phyloP scores from a whole-genome alignment of 2,888 invertebrate genomes.

The Nasonovia ribisnigri region DNA sequence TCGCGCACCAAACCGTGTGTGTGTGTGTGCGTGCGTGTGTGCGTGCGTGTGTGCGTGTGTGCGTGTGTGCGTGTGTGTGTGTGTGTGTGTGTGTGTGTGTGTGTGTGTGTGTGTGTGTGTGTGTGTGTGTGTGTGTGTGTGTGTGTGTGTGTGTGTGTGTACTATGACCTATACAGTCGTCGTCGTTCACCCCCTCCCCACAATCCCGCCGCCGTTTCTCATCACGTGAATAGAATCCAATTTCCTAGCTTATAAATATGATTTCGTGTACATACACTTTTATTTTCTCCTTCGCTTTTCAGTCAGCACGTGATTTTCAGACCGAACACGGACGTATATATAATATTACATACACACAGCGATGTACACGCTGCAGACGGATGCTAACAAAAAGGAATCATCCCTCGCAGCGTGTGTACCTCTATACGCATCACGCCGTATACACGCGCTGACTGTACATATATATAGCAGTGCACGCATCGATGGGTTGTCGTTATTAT shows the following conservation, averaged over 20 bases:
- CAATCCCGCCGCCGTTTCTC: neutral
- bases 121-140: neutral
- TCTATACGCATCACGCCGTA: neutral
- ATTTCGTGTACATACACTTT: conserved; percentile 15
- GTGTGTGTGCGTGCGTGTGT: neutral
- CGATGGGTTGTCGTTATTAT: neutral
- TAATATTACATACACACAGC: neutral
- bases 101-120: neutral
- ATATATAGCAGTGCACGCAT: neutral
- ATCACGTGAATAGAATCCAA: conserved; percentile 59
- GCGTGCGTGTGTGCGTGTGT: neutral
- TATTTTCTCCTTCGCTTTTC: conserved; percentile 25
- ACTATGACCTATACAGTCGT: neutral
- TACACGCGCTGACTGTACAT: neutral
- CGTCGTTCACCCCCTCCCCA: neutral
- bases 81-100: neutral
- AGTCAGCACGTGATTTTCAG: conserved; percentile 37
- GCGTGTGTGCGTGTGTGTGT: neutral
- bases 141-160: neutral
- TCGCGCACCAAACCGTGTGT: neutral
- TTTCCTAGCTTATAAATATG: conserved; percentile 59
- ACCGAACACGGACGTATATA: neutral
- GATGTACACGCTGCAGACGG: neutral
- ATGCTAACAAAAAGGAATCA: neutral
- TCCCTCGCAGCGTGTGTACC: neutral